Conservation (phyloP, 2,113 vertebrate species). For the Corydoras maculifer region DNA sequence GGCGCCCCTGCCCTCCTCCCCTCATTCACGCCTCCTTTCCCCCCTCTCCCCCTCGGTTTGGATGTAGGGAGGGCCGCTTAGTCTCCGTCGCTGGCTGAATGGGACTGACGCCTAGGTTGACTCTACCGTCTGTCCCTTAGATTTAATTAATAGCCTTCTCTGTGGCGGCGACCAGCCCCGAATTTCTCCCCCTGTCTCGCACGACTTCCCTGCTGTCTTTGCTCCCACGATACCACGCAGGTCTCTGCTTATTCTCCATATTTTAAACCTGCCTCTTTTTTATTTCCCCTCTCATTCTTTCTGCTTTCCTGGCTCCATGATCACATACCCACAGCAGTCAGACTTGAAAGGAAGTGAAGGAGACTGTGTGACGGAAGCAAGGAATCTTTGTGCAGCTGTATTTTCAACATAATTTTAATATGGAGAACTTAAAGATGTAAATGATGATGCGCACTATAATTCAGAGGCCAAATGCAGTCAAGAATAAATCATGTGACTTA, state of each 20-base stretch:
- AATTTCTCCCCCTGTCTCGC: constrained; percentile 46
- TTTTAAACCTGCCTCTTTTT: constrained; percentile 3
- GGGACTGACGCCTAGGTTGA: constrained; percentile 58
- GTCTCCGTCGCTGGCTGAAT: constrained; percentile 42
- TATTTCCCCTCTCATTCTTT: constrained; percentile 16
- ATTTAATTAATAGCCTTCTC: constrained; percentile 73
- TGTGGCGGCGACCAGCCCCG: constrained; percentile 59
- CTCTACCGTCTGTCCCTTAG: constrained; percentile 73
- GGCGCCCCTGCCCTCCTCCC: constrained; percentile 57
- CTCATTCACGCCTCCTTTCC: constrained; percentile 18
- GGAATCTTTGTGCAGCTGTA: background rate
- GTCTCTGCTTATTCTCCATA: constrained; percentile 51
- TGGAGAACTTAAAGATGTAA: no score
- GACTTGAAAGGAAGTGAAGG: constrained; percentile 45
- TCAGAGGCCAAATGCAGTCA: constrained; percentile 21
- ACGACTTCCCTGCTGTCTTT: constrained; percentile 49
- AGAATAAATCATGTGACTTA: constrained; percentile 39
- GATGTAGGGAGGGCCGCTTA: constrained; percentile 12
- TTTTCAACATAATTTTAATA: no score
- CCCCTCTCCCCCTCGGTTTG: no score
- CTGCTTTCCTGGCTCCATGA: constrained; percentile 32
- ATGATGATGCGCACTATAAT: no score
- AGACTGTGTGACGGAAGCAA: constrained; percentile 36
- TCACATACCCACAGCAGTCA: constrained; percentile 37
- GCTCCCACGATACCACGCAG: constrained; percentile 57